Base-by-base conservation (phyloP, 2,113 vertebrate genomes). In the Sinocyclocheilus grahami region DNA sequence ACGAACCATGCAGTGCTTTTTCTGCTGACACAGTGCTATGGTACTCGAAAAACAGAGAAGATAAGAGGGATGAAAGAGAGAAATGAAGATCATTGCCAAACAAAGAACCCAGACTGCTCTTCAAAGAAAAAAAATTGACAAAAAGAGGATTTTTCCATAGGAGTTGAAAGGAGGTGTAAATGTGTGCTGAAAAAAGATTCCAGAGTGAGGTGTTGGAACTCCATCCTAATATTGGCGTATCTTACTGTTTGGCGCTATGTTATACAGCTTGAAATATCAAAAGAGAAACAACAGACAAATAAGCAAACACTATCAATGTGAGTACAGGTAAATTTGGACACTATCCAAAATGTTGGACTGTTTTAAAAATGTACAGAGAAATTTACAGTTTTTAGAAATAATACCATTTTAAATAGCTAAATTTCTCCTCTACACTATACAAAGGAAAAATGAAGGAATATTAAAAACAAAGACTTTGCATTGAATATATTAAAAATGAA, bases 21-120 rank as follows among this genome's bases (percentile, higher is more conserved):
- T 86, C 71, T 81, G 79, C 71, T 86, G 79, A 86, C 80, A 62
- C 67, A 30, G 78, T 82, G 78, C 58, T 24, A 62, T 72, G 51
- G 24, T 48, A 62, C 33, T 24, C 55, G 16, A n/a, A 37, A 39
- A 55, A 24, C 11, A 82, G 27, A 63, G 39, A 24, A 51, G 85
- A 82, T 60, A 62, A 75, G 39, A 33, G 60, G 60, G 67, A 48
- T 82, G 24, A 76, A 63, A 51, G n/a, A 30, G 48, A 62, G 16
- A 30, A 48, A 39, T 18, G 7, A 55, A 48, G 11, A 30, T 30
- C 53, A 82, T 22, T 9, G 65, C 3, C 82, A 30, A 78, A 58
- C n/a, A 16, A 74, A 27, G 11, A 1, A 9, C 16, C 20, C 10
- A 14, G 42, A 53, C 48, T 71, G 51, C n/a, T 48, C 55, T 75